Percentiles rank a stretch among this genome's conserved stretches.
phyloP scores from a whole-genome alignment of 2,888 invertebrate genomes.

The Craniophora ligustri region DNA sequence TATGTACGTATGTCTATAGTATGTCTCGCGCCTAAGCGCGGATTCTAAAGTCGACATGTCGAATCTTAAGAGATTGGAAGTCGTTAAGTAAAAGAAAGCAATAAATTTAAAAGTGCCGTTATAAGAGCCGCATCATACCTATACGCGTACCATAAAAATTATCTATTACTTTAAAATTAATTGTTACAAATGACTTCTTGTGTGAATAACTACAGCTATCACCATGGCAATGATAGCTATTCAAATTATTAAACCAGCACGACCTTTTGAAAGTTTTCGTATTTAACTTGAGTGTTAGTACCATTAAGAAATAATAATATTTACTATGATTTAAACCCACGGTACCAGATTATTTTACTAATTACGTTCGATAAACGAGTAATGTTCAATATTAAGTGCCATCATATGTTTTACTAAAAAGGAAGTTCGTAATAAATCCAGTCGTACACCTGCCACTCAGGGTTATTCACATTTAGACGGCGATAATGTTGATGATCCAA shows the following conservation, averaged over 20 bases:
- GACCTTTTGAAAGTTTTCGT: constrained; percentile 28
- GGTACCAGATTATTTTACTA: constrained; percentile 43
- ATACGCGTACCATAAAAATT: constrained; percentile 70
- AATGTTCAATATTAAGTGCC: constrained; percentile 49
- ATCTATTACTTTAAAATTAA: constrained; percentile 63
- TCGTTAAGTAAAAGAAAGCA: constrained; percentile 78
- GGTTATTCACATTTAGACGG: constrained; percentile 61
- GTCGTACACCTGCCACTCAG: constrained; percentile 66
- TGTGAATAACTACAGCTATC: constrained; percentile 47
- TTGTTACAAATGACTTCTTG: constrained; percentile 53
- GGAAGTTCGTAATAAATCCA: constrained; percentile 63
- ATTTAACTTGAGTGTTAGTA: constrained; percentile 5
- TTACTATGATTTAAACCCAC: constrained; percentile 25
- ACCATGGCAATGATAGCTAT: constrained; percentile 36
- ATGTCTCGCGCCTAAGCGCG: constrained; percentile 18
- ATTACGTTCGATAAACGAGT: constrained; percentile 49
- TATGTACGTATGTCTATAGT: constrained; percentile 22
- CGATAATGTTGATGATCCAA: constrained; percentile 60
- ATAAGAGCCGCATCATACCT: constrained; percentile 62
- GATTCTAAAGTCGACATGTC: constrained; percentile 65
- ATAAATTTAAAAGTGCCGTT: constrained; percentile 80
- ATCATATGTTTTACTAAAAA: constrained; percentile 49
- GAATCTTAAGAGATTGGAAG: constrained; percentile 72
- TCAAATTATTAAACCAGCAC: constrained; percentile 22
- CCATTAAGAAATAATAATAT: constrained; percentile 30